These are phyloP conservation scores for Sebastes miniatus DNA, from an alignment of 2,797 vertebrate species.

Conservation along the genomic window DNA sequence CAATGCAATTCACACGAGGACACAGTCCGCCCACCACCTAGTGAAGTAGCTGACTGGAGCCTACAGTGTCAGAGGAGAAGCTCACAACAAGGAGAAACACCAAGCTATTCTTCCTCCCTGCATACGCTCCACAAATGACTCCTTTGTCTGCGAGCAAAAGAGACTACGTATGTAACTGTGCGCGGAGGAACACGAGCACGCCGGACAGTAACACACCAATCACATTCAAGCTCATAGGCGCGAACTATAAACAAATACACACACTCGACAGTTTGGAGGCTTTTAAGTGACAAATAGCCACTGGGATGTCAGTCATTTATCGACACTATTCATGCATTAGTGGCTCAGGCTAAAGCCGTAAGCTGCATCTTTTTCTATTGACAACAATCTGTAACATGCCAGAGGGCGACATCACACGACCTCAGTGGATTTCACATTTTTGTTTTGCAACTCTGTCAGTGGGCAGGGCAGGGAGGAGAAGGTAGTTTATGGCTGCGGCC, in stretches of 20 bases:
- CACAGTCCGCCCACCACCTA: constrained; percentile 70
- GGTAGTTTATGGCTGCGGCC: constrained; percentile 25
- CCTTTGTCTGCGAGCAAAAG: constrained; percentile 60
- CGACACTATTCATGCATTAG: constrained; percentile 15
- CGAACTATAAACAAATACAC: constrained; percentile 37
- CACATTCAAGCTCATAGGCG: background rate
- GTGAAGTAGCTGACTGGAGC: constrained; percentile 57
- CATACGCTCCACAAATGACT: constrained; percentile 50
- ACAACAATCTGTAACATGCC: constrained; percentile 15
- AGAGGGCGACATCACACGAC: constrained; percentile 15
- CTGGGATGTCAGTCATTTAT: constrained; percentile 35
- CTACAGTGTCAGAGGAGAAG: constrained; percentile 57
- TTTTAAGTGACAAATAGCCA: constrained; percentile 18
- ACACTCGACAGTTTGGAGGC: constrained; percentile 12
- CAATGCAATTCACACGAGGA: constrained; percentile 67
- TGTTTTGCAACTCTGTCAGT: constrained; percentile 44
- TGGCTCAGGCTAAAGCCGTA: background rate
- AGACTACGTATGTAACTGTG: constrained; percentile 33
- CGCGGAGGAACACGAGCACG: background rate
- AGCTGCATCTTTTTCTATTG: constrained; percentile 14
- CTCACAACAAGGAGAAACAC: constrained; percentile 62
- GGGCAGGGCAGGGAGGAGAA: constrained; percentile 18
- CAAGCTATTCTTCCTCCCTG: constrained; percentile 61
- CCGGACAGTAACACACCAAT: constrained; percentile 26
- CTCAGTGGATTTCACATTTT: constrained; percentile 23